Base-by-base conservation (phyloP, 2,888 invertebrate genomes). In the Thelaira solivaga region DNA sequence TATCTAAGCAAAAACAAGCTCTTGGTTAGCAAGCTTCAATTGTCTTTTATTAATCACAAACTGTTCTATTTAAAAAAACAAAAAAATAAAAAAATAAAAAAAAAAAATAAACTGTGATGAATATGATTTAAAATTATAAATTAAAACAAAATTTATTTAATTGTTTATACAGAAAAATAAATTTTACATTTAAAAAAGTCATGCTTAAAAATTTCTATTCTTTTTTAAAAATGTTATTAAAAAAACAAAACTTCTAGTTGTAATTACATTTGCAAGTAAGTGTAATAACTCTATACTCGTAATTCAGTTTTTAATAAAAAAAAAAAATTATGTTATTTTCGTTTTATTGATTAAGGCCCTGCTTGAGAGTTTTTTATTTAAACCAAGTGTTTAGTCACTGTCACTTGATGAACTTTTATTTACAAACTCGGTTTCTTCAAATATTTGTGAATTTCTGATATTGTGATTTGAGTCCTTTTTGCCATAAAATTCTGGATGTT, bases 401-500 rank as follows among this genome's bases (percentile, higher is more conserved):
- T 78, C 78, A 71, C 69, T 78, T 0, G 77, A 69, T 29, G 74
- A 74, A 31, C 64, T 57, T 67, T 64, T 61, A 43, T 49, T 43
- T 39, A 59, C 57, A 71, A 59, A 64, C 51, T 74, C 18, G 31
- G 11, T 39, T 10, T 39, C 74, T 24, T 61, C 45, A 55, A 61
- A 68, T 61, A 24, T 47, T n/a, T 47, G 53, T 6, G 67, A 62
- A 11, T 53, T 61, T 26, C 61, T 51, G 29, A 69, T 55, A 36
- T 78, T 78, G 29, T 78, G 69, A 71, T 78, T 78, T 26, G 74
- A 74, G 65, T 78, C 78, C 74, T 74, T 78, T 73, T 71, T 73
- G 51, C 59, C 59, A 59, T 43, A 41, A 43, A 76, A 51, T 64
- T 67, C 69, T 6, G 75, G 76, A 64, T 72, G 75, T 53, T 72